Base-by-base conservation (phyloP, 2,888 invertebrate species). In the Leptinotarsa peninsularis region DNA sequence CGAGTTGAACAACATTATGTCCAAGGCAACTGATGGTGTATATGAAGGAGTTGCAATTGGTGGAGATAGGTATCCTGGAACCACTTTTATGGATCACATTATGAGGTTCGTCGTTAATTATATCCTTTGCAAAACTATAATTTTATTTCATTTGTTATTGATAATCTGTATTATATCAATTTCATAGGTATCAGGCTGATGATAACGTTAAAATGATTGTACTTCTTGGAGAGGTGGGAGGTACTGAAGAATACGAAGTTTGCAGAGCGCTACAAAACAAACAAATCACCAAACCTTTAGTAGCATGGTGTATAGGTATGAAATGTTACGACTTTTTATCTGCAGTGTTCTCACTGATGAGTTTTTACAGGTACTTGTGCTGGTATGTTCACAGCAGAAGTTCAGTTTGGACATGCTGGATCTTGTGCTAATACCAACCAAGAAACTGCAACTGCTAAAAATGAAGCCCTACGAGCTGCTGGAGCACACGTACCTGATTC, bases 401-500 rank as follows among this genome's bases (percentile, higher is more conserved):
- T 99, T 14, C 99, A 99, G 89, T 99, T 99, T 89, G 99, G 99
- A 0, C 99, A 99, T 90, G 99, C 99, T 80, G 99, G 99, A 7
- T 98, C 99, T 2, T 98, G 98, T 85, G 99, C 99, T 33, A 97
- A 99, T 86, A 96, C 96, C 1, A 84, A 83, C 50, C 85, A 80
- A 75, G 99, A 99, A 90, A 99, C 99, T 66, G 99, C 99, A 0
- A 92, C 92, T 0, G 93, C 96, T 0, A 99, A 99, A 90, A 99
- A 99, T 88, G 91, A 92, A 2, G 95, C 96, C 0, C 90, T 99
- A 13, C 90, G 91, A 74, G 91, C 91, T 0, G 94, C 94, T 73
- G 99, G 99, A 0, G 98, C 96, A 0, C 91, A 93, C 77, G 99
- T 99, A 2, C 99, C 99, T 0, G 91, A 92, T 2, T 96, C 96